phyloP scores from a whole-genome alignment of 2,797 vertebrate genomes.

The Geotrypetes seraphini region DNA sequence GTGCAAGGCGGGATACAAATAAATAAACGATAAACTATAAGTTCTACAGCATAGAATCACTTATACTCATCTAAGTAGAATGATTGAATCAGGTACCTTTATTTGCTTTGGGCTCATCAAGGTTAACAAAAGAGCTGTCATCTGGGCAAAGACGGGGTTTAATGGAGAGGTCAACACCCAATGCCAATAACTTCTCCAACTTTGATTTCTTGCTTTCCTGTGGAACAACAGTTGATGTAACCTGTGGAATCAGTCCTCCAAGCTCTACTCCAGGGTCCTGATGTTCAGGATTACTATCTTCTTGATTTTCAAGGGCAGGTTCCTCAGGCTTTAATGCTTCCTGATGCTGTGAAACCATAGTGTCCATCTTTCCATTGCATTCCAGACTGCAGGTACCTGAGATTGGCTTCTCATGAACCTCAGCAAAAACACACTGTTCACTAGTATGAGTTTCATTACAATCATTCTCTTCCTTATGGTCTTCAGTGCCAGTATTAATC shows the following conservation, averaged over 20 bases:
- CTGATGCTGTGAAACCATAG: not conserved
- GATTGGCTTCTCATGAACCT: not conserved
- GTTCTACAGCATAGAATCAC: too few species aligned
- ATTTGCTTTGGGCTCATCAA: slow-evolving; percentile 68
- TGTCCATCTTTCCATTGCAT: not conserved
- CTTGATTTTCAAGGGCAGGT: slow-evolving; percentile 1
- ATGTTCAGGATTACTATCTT: too few species aligned
- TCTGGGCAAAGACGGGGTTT: slow-evolving; percentile 68
- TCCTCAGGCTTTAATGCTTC: slow-evolving; percentile 7
- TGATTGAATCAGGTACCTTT: slow-evolving; percentile 54
- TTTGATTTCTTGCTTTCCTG: slow-evolving; percentile 62
- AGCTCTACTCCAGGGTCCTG: not conserved
- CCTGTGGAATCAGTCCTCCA: slow-evolving; percentile 27
- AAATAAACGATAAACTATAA: too few species aligned
- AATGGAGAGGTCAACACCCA: slow-evolving; percentile 79
- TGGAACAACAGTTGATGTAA: not conserved
- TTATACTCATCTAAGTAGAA: too few species aligned
- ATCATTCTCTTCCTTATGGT: slow-evolving; percentile 1
- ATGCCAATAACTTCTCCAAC: slow-evolving; percentile 66
- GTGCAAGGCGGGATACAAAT: too few species aligned
- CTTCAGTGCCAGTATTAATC: slow-evolving; percentile 1
- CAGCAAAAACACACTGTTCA: not conserved
- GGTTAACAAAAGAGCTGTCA: slow-evolving; percentile 71
- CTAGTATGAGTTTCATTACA: slow-evolving; percentile 10
- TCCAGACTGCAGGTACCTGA: not conserved